phyloP scores from a whole-genome alignment of 2,888 invertebrate genomes.

The Temnothorax rugatulus region DNA sequence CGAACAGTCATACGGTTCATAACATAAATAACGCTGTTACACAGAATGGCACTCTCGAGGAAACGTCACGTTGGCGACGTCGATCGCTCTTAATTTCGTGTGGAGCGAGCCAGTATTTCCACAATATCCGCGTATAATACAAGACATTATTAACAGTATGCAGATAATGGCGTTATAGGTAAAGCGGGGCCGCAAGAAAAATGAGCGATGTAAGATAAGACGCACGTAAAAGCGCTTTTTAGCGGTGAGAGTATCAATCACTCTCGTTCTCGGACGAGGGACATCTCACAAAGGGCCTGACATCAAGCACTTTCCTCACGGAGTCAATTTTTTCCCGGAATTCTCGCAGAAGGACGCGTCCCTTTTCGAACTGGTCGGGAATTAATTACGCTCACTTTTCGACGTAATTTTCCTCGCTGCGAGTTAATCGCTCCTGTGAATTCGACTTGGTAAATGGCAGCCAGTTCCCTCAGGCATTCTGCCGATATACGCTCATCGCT shows the following conservation, averaged over 20 bases:
- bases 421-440: conserved; percentile 38
- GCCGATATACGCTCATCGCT: conserved; percentile 2
- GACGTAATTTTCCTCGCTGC: conserved; percentile 28
- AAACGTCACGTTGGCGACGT: conserved; percentile 28
- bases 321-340: conserved; percentile 37
- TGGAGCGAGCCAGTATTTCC: conserved; percentile 3
- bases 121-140: conserved; percentile 22
- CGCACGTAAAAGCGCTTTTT: conserved; percentile 31
- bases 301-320: not conserved
- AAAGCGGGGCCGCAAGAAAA: conserved; percentile 14
- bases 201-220: conserved; percentile 33
- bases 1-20: conserved; percentile 9
- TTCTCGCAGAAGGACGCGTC: conserved; percentile 35
- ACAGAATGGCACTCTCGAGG: conserved; percentile 45
- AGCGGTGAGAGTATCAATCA: conserved; percentile 45
- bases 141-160: conserved; percentile 42
- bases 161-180: conserved; percentile 27
- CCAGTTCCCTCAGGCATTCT: conserved; percentile 7
- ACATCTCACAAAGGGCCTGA: conserved; percentile 22
- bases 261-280: conserved; percentile 35
- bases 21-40: conserved; percentile 52
- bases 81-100: conserved; percentile 49
- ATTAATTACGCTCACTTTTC: conserved; percentile 53
- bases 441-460: conserved; percentile 15
- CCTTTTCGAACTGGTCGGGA: not conserved